Percentiles rank a stretch among this genome's conserved stretches.
phyloP scores from a whole-genome alignment of 2,888 invertebrate genomes.

The Sphinx pinastri region DNA sequence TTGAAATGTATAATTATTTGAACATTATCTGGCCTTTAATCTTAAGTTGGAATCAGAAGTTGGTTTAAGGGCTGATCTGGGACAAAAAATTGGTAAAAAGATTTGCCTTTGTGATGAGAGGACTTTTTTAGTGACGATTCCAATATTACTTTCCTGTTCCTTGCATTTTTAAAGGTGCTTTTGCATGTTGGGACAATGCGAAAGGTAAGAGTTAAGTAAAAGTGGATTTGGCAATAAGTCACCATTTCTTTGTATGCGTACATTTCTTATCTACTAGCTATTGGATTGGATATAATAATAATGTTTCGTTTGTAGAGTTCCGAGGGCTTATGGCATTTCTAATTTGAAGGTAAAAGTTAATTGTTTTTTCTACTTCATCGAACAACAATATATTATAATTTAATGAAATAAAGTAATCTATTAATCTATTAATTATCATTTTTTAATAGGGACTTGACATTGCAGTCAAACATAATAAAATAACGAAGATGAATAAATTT shows the following conservation, averaged over 20 bases:
- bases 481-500: too few species aligned
- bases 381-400: too few species aligned
- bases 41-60: slow-evolving; percentile 11
- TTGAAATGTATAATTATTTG: slow-evolving; percentile 24
- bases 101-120: slow-evolving; percentile 9
- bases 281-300: too few species aligned
- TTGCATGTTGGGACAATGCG: neutral
- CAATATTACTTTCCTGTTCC: neutral
- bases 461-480: too few species aligned
- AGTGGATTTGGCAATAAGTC: neutral
- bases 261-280: too few species aligned
- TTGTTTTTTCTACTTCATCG: too few species aligned
- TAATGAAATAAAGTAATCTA: too few species aligned
- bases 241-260: neutral
- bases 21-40: slow-evolving; percentile 19
- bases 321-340: too few species aligned
- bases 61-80: slow-evolving; percentile 13
- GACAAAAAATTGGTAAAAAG: slow-evolving; percentile 7
- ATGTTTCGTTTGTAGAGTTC: too few species aligned
- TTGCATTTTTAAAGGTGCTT: neutral
- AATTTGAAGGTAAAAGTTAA: too few species aligned
- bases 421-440: too few species aligned
- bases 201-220: neutral
- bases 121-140: slow-evolving; percentile 2
- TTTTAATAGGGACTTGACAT: too few species aligned